Evolutionary conservation across 1,140 invertebrate species (phyloP), one percentile per base, ranked within the genome.

Genomic region (Hylaeus volcanicus): DNA sequence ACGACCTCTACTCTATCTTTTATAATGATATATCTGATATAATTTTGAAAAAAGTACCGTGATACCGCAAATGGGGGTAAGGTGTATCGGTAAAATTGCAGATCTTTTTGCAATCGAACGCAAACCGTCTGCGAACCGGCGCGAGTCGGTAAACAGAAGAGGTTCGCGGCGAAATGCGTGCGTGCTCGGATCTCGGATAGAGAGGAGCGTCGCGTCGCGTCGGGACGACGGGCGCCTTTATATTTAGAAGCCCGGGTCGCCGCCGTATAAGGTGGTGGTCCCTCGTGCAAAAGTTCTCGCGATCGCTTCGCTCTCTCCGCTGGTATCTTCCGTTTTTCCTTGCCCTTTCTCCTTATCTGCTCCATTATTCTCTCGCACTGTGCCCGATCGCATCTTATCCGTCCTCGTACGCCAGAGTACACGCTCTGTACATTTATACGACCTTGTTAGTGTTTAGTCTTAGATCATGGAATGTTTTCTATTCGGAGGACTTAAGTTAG

Each of bases 211-310:
- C 26, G 26, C 26, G 26, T 26, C 26, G 26, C 26, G 26, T 89
- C 87, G 83, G 85, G 84, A 88, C 85, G 85, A 82, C 83, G 87
- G 91, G 88, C 89, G 90, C 89, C 89, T 92, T 93, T 93, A 93
- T 92, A 93, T 93, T 93, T 93, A 93, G 92, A 92, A 81, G 89
- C 90, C 92, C 88, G 92, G 92, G 92, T 92, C 89, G 92, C 88
- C 88, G 88, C 92, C 92, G 92, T 92, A 93, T 93, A 93, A 92
- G 92, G 92, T 90, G 92, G 92, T 91, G 89, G 88, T 89, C 87
- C 80, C 86, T 88, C 85, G 76, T 88, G 85, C 89, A 88, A 85
- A 87, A 90, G 76, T 85, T 82, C 79, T 85, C 81, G 75, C 76
- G 77, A 63, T 80, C 73, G 72, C 60, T 45, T 68, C 15, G 37